Base-by-base conservation (phyloP, 2,888 invertebrate genomes). In the Phortica okadai region DNA sequence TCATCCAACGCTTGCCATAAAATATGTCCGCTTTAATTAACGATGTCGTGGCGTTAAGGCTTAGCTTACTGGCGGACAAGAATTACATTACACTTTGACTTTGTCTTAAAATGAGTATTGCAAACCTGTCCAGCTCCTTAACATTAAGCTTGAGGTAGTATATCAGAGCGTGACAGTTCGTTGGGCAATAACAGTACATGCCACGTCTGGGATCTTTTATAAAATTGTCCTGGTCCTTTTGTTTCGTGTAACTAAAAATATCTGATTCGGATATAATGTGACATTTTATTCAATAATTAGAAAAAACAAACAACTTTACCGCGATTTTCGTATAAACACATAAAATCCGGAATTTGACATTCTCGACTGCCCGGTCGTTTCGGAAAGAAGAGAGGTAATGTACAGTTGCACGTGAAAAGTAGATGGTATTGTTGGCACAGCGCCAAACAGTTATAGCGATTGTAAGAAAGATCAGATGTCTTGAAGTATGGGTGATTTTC, bases 1-100 rank as follows among this genome's bases (percentile, higher is more conserved):
- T 90, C 75, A 92, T 86, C 11, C 90, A 89, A 2, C 89, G 85
- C 56, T 89, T 86, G 44, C 88, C 87, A 78, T 89, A 92, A 78
- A 90, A 90, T 11, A 92, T 84, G 73, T 92, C 91, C 0, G 82
- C 79, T 14, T 77, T 80, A 1, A 89, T 89, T 7, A 77, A 66
- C 1, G 77, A 67, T 11, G 11, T 69, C 8, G 73, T 77, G 2
- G 16, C 41, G 33, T 81, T 82, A 0, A 25, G 1, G 7, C 81
- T 84, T 25, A 7, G 14, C 45, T 67, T 25, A 0, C 5, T 45
- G n/a, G 0, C 10, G 50, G 6, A 50, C 6, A 6, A 21, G 1
- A 16, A 14, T 41, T 44, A n/a, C 25, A 73, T 11, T 56, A 73
- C 33, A 50, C 14, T 50, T 50, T 6, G 50, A 50, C 50, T 8